Conservation (phyloP, 2,113 vertebrate genomes). For the Elachura formosa region DNA sequence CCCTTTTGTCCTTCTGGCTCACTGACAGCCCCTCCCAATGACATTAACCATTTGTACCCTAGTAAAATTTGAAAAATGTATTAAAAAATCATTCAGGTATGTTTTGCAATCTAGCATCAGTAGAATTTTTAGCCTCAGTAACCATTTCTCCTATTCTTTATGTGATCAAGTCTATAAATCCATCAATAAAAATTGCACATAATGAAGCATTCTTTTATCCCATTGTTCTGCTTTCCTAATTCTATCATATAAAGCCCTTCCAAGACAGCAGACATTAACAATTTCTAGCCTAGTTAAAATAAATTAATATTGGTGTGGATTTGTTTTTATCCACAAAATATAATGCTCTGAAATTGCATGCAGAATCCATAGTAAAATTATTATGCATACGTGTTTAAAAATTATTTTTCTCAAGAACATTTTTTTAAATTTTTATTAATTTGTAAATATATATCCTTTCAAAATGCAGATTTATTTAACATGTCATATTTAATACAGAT, state of each 20-base stretch:
- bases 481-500: background rate
- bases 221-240: background rate
- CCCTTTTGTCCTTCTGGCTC: slow-evolving; percentile 53
- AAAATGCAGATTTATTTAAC: background rate
- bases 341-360: background rate
- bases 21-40: slow-evolving; percentile 54
- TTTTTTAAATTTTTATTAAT: background rate
- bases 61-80: slow-evolving; percentile 52
- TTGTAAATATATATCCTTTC: background rate
- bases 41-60: slow-evolving; percentile 58
- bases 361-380: background rate
- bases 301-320: accelerated
- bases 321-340: background rate
- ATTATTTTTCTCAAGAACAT: background rate
- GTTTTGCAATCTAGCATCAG: background rate
- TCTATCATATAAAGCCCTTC: background rate
- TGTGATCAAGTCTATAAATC: background rate
- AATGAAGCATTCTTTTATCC: background rate
- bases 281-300: slow-evolving; percentile 9
- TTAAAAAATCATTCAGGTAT: slow-evolving; percentile 28
- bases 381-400: background rate
- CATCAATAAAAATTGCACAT: background rate
- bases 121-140: background rate
- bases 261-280: slow-evolving; percentile 48
- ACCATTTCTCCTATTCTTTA: background rate